phyloP scores from a whole-genome alignment of 2,113 vertebrate genomes.

The Notiomystis cincta region DNA sequence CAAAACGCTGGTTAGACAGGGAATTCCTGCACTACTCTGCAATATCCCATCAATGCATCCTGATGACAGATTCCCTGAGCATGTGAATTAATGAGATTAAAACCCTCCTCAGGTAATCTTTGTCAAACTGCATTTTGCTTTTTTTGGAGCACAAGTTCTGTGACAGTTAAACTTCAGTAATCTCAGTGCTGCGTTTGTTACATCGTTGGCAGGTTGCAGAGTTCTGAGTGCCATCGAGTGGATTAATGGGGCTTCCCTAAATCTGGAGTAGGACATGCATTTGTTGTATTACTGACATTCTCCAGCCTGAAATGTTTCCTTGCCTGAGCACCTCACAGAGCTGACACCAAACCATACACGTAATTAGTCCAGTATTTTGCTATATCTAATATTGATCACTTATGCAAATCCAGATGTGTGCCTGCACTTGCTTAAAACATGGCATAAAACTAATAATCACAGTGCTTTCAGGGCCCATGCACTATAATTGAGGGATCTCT shows the following conservation, averaged over 20 bases:
- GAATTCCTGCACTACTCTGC: neutral
- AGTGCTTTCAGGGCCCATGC: neutral
- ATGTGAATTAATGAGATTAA: neutral
- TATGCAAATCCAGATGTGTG: neutral
- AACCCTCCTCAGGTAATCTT: neutral
- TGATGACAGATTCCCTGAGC: neutral
- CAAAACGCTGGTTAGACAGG: neutral
- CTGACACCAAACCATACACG: neutral
- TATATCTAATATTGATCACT: neutral
- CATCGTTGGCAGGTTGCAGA: neutral
- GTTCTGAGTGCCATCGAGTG: rapidly evolving
- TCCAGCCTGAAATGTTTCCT: neutral
- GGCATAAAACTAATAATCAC: neutral
- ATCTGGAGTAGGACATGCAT: neutral
- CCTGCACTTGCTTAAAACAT: neutral
- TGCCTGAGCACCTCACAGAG: neutral
- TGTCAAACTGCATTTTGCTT: neutral
- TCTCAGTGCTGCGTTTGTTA: neutral
- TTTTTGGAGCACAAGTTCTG: neutral
- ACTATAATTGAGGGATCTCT: neutral
- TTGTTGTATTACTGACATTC: neutral
- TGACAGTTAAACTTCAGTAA: neutral
- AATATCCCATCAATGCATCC: neutral
- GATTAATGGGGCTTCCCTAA: neutral
- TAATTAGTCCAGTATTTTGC: neutral